phyloP scores from a whole-genome alignment of 2,113 vertebrate species.

The Muntiacus reevesi region DNA sequence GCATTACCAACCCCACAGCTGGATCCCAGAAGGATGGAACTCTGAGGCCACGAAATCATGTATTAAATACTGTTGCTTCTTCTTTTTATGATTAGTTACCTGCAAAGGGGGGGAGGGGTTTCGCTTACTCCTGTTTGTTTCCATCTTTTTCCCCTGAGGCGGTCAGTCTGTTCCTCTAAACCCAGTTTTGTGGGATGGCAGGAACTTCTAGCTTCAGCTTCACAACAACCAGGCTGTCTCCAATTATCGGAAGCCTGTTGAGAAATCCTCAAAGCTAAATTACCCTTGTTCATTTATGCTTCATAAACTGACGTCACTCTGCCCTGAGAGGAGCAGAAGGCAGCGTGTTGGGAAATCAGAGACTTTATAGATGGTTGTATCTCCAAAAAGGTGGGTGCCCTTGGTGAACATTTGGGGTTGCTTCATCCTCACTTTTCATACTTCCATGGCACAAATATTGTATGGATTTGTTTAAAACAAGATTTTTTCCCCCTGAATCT shows the following conservation, averaged over 20 bases:
- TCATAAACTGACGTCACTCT: not conserved
- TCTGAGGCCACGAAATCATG: not conserved
- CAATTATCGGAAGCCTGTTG: not conserved
- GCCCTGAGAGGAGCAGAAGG: not conserved
- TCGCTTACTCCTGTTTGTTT: not conserved
- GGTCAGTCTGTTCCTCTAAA: not conserved
- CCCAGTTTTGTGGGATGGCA: not conserved
- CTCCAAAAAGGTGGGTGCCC: not conserved
- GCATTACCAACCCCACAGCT: not conserved
- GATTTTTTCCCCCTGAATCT: not conserved
- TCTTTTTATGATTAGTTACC: constrained; percentile 3
- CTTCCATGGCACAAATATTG: not conserved
- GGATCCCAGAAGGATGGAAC: not conserved
- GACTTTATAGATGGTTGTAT: not conserved
- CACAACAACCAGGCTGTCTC: not conserved
- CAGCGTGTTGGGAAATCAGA: not conserved
- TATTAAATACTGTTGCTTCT: not conserved
- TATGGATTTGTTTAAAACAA: constrained; percentile 26
- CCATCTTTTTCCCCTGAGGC: not conserved
- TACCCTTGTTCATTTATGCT: not conserved
- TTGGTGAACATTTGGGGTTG: not conserved
- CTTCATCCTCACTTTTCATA: not conserved
- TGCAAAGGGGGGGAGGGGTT: not conserved
- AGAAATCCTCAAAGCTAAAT: constrained; percentile 46
- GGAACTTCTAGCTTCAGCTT: not conserved